A percentile compares a stretch with the other conserved stretches of the same genome.
These are phyloP conservation scores for Temnothorax curvispinosus DNA, from an alignment of 1,140 invertebrate genomes.

Conservation along the genomic window DNA sequence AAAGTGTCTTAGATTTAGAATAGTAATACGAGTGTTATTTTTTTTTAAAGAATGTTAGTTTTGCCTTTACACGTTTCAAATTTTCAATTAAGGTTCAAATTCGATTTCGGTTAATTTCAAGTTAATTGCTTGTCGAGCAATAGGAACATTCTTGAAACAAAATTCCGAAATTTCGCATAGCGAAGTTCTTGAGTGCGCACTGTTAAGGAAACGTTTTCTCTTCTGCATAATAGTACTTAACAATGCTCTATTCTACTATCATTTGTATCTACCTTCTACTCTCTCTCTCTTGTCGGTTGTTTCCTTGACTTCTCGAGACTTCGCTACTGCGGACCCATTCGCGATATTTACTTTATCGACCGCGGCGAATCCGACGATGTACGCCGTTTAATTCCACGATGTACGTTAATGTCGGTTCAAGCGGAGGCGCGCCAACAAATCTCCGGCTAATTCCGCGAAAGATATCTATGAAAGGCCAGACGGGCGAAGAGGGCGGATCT, in stretches of 20 bases:
- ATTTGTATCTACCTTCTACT: background rate
- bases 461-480: slow-evolving; percentile 16
- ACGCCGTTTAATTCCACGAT: slow-evolving; percentile 63
- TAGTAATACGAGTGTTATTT: background rate
- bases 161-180: slow-evolving; percentile 1
- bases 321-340: background rate
- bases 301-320: background rate
- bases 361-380: slow-evolving; percentile 46
- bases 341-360: slow-evolving; percentile 57
- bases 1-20: background rate
- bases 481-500: slow-evolving; percentile 14
- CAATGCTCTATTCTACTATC: background rate
- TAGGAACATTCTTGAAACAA: slow-evolving; percentile 1
- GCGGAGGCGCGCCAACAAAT: slow-evolving; percentile 58
- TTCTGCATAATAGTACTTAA: slow-evolving; percentile 20
- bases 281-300: background rate
- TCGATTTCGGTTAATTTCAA: background rate
- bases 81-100: background rate
- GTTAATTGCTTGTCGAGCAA: background rate
- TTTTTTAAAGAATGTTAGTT: background rate
- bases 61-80: background rate
- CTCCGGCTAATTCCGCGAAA: slow-evolving; percentile 64
- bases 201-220: slow-evolving; percentile 31
- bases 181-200: background rate
- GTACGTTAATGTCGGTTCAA: slow-evolving; percentile 62